Base-by-base conservation (phyloP, 2,797 vertebrate genomes). In the Zonotrichia albicollis region DNA sequence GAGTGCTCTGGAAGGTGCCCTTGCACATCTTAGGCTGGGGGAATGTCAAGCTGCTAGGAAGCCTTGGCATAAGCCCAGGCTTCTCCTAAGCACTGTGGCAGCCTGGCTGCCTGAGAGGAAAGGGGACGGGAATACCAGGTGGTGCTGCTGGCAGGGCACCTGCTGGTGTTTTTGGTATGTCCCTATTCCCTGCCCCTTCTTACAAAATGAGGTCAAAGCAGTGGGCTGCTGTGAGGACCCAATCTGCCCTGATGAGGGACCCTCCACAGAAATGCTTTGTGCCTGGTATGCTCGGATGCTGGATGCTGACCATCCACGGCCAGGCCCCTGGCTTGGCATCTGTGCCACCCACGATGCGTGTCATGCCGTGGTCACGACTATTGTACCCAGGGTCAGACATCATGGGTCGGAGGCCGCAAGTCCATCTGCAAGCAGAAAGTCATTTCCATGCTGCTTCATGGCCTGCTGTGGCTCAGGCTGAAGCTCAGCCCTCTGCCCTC, bases 1-100 rank as follows among this genome's bases (percentile, higher is more conserved):
- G 11, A 61, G 30, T 29, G 30, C 38, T 34, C 58, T 53, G 48
- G 32, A 30, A 27, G 25, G 15, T 34, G 32, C 6, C 54, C 73
- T 32, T 0, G 0, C 11, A 32, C 0, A 1, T 1, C 4, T 55
- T 32, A 21, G 42, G n/a, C 27, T 27, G 23, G 7, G 61, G 14
- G 5, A 67, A 67, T 27, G 18, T 22, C 5, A 3, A n/a, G 14
- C 43, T 40, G 9, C 62, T 38, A 21, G 18, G 22, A 57, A 66
- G 36, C 16, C 21, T n/a, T 60, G 36, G 54, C 36, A 68, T 0
- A 1, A 58, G 30, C 16, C 5, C 36, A n/a, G 73, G 30, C 36
- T 42, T 42, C 30, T 62, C 23, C 11, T 62, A 19, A 29, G 73
- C 18, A 34, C 9, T n/a, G 36, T 40, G 64, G 23, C 45, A 65